Evolutionary conservation across 2,113 vertebrate species (phyloP).

Genomic region (Psittacus erithacus): DNA sequence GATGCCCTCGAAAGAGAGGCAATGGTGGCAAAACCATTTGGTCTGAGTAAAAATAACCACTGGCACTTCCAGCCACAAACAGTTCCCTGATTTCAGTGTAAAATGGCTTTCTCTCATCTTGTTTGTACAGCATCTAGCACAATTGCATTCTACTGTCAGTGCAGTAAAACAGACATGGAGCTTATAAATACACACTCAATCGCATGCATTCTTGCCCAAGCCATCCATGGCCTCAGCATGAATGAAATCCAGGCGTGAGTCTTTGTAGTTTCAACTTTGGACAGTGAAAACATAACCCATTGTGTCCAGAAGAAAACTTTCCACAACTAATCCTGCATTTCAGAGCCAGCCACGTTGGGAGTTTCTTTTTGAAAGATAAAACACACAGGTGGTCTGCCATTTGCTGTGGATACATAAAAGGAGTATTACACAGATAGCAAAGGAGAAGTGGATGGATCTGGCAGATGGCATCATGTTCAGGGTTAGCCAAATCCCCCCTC

Average conservation of each 20-base stretch:
- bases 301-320: not conserved
- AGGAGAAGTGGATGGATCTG: conserved; percentile 30
- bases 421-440: not conserved
- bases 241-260: not conserved
- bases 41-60: not conserved
- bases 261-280: not conserved
- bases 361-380: not conserved
- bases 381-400: conserved; percentile 17
- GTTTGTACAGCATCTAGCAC: not conserved
- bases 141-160: not conserved
- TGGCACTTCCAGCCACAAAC: not conserved
- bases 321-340: not conserved
- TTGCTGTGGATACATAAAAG: conserved; percentile 46
- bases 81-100: not conserved
- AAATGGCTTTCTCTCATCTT: not conserved
- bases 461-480: conserved; percentile 42
- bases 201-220: not conserved
- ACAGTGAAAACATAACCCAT: not conserved
- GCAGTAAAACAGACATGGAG: not conserved
- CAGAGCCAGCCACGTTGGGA: not conserved
- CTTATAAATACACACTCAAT: not conserved
- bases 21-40: not conserved
- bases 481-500: conserved; percentile 55
- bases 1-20: not conserved
- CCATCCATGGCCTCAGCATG: not conserved